Conservation (phyloP, 1,140 invertebrate species). For the Andricus grossulariae region DNA sequence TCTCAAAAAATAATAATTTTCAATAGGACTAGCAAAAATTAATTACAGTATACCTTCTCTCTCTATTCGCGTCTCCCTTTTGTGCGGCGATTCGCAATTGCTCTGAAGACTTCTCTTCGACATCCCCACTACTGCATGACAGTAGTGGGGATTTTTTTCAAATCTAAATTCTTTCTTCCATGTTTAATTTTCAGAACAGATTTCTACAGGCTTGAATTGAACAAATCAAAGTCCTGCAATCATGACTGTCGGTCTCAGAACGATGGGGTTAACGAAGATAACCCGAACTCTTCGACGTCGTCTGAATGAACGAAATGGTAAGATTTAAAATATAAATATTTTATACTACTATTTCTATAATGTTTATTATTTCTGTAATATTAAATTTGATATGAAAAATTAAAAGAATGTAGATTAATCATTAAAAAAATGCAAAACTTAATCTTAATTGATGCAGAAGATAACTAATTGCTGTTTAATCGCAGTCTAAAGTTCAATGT, state of each 20-base stretch:
- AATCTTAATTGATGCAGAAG: neutral
- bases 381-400: neutral
- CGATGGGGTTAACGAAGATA: conserved; percentile 51
- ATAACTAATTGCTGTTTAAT: conserved; percentile 10
- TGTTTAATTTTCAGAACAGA: neutral
- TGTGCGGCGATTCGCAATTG: no score
- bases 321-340: conserved; percentile 37
- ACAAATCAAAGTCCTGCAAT: neutral
- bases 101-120: no score
- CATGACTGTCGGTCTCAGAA: conserved; percentile 51
- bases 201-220: neutral
- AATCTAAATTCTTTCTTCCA: neutral
- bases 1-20: no score
- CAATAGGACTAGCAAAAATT: no score
- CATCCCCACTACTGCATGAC: no score
- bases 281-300: conserved; percentile 50
- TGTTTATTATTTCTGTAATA: no score
- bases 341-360: neutral
- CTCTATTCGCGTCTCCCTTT: no score
- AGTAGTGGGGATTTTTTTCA: no score
- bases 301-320: conserved; percentile 58
- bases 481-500: neutral
- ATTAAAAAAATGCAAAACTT: neutral
- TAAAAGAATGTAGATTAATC: neutral
- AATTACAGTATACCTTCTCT: no score